Base-by-base conservation (phyloP, 2,888 invertebrate genomes). In the Lathronympha strigana region DNA sequence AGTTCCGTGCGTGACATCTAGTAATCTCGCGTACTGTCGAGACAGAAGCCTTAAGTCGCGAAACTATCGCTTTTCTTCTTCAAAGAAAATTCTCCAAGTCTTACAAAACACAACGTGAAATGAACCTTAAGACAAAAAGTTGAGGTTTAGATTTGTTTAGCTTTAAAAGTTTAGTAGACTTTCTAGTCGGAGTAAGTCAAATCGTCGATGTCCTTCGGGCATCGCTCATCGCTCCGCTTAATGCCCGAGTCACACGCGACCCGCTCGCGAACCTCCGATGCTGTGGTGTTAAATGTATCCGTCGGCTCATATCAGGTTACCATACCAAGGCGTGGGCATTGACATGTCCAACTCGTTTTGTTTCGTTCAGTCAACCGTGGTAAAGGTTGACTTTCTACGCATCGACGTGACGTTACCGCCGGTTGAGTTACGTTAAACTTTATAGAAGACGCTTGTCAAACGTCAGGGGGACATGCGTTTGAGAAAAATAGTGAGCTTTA, bases 301-400 rank as follows among this genome's bases (percentile, higher is more conserved):
- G 87, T 83, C 83, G 81, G 83, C 80, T 83, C 82, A 85, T 90
- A 90, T 92, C 92, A 78, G 81, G 90, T 92, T 92, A 90, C 92
- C 81, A 83, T 88, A 84, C 83, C 81, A 82, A 91, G 88, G 92
- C 92, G 92, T 92, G 90, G 91, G 92, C 92, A 92, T 90, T 88
- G 91, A 89, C 90, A 87, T 89, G 89, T 88, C 84, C 82, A 80
- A 85, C 86, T 89, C 89, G 90, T 91, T 91, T 90, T 89, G 86
- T 89, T 90, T 83, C 87, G 87, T 86, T 88, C 88, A 86, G 76
- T 85, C 84, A 80, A 84, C 80, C 87, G 78, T 87, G 81, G 80
- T 82, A 84, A 89, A 89, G 88, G 87, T 88, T 89, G 87, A 86
- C 86, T 89, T 85, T 88, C 86, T 87, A 87, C 83, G 86, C 84